Base-by-base conservation (phyloP, 2,888 invertebrate species). In the Palloptera scutellata region DNA sequence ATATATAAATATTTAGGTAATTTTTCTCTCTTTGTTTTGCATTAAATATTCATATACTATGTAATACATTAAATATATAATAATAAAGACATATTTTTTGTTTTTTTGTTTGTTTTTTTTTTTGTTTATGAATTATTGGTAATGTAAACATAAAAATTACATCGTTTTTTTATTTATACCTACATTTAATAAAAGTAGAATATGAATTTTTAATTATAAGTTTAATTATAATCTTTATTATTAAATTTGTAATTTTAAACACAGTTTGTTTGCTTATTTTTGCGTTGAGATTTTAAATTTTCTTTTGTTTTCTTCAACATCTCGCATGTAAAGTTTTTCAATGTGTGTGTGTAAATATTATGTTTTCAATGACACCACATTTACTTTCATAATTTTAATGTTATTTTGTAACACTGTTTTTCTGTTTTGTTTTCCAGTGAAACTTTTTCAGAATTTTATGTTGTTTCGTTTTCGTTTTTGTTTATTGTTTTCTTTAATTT, bases 201-300 rank as follows among this genome's bases (percentile, higher is more conserved):
- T 19, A 20, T 15, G 9, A 15, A 6, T 48, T 45, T 59, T 59
- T 45, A 59, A 17, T 15, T 6, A 42, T 17, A 59, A 59, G n/a
- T 19, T 13, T 45, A 59, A 17, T 12, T 13, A 13, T 30, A 30
- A 30, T 30, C n/a, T n/a, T n/a, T n/a, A n/a, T n/a, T 45, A 66
- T 71, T 72, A 75, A 79, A 79, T 78, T 80, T 78, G 61, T 61
- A 80, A 80, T 79, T 79, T 76, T 73, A 77, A 77, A 80, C 79
- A 80, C 81, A 79, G 79, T 71, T 78, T 69, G 61, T 66, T 63
- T 64, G 61, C 45, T 51, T 65, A 10, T 1, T 61, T 52, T 52
- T 52, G 8, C 5, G 52, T 64, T 58, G 19, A 12, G 30, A 54
- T n/a, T 15, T 54, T 20, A 40, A 60, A 6, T 53, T 30, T 63